Evolutionary conservation across 2,888 invertebrate genomes (phyloP), one percentile per base, ranked within the genome.

Genomic region (Microctonus hyperodae): DNA sequence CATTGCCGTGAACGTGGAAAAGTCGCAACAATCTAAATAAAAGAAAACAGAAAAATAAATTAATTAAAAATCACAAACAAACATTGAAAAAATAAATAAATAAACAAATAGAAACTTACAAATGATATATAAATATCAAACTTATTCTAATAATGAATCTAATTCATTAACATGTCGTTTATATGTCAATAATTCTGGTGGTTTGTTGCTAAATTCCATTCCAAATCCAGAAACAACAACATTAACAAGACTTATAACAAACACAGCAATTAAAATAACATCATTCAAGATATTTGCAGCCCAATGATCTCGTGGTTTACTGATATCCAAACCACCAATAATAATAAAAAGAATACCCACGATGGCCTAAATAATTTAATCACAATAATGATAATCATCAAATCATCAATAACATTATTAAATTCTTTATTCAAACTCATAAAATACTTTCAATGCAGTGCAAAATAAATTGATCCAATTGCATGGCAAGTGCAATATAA

Each of bases 171-270:
- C 20, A 22, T 62, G 63, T 64, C 61, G 68, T 35, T 59, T 65
- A 16, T 50, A 61, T 4, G 66, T 60, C 16, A 60, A 33, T 48
- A 69, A 56, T 51, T 70, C 64, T n/a, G 60, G 44, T 33, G 90
- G 89, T 73, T 88, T 89, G 75, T 88, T 91, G 10, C 91, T 90
- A 80, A 91, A 90, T 79, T 94, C 92, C 73, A 95, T 90, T 60
- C 94, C 94, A 79, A 96, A 95, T 48, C 92, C 92, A 53, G 94
- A 93, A 79, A 92, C 93, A 56, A 94, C 87, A 69, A 95, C 90
- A 82, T 95, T 95, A 56, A 91, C 86, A 60, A 93, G 87, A 16
- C 94, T 92, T 83, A 95, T 93, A 60, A 93, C 82, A 85, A 95
- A 95, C 78, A 95, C 89, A 73, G 92, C 89, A 78, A 93, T 88